Base-by-base conservation (phyloP, 2,797 vertebrate species). In the Poecilia velifera region DNA sequence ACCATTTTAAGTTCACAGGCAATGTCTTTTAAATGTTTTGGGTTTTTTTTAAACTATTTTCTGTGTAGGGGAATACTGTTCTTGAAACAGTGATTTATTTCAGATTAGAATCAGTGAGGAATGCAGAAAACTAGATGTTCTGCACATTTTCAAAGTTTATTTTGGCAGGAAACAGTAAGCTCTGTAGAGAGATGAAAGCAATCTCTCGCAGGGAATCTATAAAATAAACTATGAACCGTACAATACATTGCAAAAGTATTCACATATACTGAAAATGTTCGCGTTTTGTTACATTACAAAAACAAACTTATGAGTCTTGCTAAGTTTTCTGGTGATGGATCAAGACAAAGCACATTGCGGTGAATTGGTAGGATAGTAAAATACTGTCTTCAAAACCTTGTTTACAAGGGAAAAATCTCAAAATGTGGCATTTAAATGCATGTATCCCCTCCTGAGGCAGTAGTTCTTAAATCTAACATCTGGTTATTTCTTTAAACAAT, bases 121-220 rank as follows among this genome's bases (percentile, higher is more conserved):
- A 41, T n/a, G 39, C 64, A 25, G 16, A 66, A 66, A 43, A 43
- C 9, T 12, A 13, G 39, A 68, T 68, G 36, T 71, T 71, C 39
- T 71, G 41, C 68, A 43, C 68, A n/a, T 45, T 71, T 71, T 45
- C 68, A n/a, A 70, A 13, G 82, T 80, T 87, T 85, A 82, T 79
- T 80, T 55, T 75, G 0, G 3, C 78, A 77, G 77, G 85, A 86
- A 86, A 84, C 82, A 88, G 70, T 86, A 79, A 86, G 59, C 68
- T 45, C 41, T 71, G 45, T 57, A 18, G 76, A 80, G 14, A n/a
- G 10, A 55, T 79, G 41, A 79, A 81, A 84, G 75, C 31, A 77
- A 45, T 39, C 49, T 78, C 13, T 16, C 72, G 45, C 39, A 3
- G 14, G 25, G 45, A 31, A 20, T 76, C 59, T 22, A 47, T 13